Percentiles rank a stretch among this genome's conserved stretches.
Conservation (phyloP, 2,113 vertebrate genomes). For the Stictonetta naevosa region DNA sequence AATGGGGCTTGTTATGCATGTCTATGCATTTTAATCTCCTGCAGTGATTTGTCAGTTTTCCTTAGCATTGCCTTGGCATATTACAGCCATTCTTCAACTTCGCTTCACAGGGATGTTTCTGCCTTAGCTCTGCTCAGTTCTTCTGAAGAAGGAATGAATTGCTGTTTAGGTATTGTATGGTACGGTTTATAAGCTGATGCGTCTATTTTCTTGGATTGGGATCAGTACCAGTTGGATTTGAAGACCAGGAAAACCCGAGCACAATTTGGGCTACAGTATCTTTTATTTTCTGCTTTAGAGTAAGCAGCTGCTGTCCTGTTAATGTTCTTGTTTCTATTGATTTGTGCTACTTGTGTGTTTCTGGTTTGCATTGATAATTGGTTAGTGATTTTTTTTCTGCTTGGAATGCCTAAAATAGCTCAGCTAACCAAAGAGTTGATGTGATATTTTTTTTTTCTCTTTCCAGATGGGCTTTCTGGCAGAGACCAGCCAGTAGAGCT, state of each 20-base stretch:
- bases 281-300: not conserved
- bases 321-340: not conserved
- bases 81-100: conserved; percentile 16
- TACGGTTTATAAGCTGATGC: not conserved
- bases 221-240: not conserved
- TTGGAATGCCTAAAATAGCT: conserved; percentile 36
- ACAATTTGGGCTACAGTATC: rapidly evolving
- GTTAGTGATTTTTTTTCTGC: not conserved
- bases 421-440: conserved; percentile 21
- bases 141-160: not conserved
- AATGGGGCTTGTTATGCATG: not conserved
- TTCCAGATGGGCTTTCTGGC: conserved; percentile 83
- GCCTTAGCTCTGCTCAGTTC: not conserved
- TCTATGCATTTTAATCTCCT: conserved; percentile 67
- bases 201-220: not conserved
- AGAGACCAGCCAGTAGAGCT: conserved; percentile 86
- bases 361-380: not conserved
- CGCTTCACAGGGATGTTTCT: not conserved
- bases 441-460: conserved; percentile 11
- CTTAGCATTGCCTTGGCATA: not conserved
- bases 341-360: not conserved
- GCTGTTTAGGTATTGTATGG: not conserved
- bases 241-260: not conserved
- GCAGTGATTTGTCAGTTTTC: conserved; percentile 40
- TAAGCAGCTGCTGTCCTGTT: not conserved